Conservation (phyloP, 2,888 invertebrate genomes). For the Drosophila emarginata region DNA sequence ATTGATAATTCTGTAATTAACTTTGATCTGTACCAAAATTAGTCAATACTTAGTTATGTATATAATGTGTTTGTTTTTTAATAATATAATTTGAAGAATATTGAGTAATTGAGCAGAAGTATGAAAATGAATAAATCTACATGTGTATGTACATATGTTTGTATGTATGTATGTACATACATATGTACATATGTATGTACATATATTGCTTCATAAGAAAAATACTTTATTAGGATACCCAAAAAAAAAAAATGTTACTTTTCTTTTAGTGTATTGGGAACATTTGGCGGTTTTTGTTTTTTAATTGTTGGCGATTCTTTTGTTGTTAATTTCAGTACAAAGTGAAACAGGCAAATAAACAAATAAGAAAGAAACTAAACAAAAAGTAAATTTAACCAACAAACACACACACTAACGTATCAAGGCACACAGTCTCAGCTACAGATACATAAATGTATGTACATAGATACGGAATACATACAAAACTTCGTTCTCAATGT, state of each 20-base stretch:
- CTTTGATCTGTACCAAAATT: no score
- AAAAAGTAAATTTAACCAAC: conserved; percentile 63
- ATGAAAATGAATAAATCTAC: no score
- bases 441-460: no score
- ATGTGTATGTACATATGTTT: no score
- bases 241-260: not conserved
- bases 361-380: conserved; percentile 65
- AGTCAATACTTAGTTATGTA: no score
- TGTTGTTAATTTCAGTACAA: conserved; percentile 57
- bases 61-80: no score
- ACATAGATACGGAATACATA: conserved; percentile 26
- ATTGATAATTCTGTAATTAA: no score
- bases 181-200: no score
- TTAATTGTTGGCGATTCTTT: conserved; percentile 23
- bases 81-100: no score
- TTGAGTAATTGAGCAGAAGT: no score
- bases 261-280: not conserved
- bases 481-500: conserved; percentile 20
- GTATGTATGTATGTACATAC: no score
- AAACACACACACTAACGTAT: conserved; percentile 34
- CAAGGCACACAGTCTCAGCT: not conserved
- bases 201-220: no score
- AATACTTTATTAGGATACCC: not conserved
- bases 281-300: conserved; percentile 12
- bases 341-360: conserved; percentile 64